A percentile compares a stretch with the other conserved stretches of the same genome.
Conservation (phyloP, 2,113 vertebrate genomes). For the Anhinga anhinga region DNA sequence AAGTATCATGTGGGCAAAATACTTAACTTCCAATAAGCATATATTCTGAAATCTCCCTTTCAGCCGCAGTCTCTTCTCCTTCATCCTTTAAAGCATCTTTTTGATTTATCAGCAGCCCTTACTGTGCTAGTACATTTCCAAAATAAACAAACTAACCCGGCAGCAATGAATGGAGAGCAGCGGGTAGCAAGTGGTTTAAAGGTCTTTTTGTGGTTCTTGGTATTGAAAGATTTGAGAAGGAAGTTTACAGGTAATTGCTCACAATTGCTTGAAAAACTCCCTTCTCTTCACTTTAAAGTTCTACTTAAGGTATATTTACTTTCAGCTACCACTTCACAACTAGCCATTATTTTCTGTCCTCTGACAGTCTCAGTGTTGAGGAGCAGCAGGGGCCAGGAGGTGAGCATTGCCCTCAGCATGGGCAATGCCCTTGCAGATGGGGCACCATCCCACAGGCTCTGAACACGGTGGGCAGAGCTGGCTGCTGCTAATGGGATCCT, state of each 20-base stretch:
- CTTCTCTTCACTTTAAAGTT: neutral
- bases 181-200: neutral
- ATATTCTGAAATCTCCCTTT: conserved; percentile 3
- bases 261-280: neutral
- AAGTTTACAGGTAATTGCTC: neutral
- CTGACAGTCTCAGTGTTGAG: neutral
- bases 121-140: neutral
- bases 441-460: neutral
- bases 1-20: conserved; percentile 3
- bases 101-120: neutral
- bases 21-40: conserved; percentile 11
- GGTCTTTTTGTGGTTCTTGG: neutral
- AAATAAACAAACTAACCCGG: neutral
- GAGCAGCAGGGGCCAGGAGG: neutral
- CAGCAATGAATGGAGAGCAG: neutral
- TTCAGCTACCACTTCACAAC: neutral
- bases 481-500: neutral
- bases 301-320: neutral
- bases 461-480: rapidly evolving
- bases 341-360: neutral
- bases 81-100: neutral
- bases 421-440: neutral
- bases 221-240: neutral
- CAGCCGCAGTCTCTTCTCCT: neutral
- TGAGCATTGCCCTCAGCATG: neutral